Evolutionary conservation across 2,888 invertebrate genomes (phyloP), one percentile per base, ranked within the genome.

Genomic region (Oligia fasciuncula): DNA sequence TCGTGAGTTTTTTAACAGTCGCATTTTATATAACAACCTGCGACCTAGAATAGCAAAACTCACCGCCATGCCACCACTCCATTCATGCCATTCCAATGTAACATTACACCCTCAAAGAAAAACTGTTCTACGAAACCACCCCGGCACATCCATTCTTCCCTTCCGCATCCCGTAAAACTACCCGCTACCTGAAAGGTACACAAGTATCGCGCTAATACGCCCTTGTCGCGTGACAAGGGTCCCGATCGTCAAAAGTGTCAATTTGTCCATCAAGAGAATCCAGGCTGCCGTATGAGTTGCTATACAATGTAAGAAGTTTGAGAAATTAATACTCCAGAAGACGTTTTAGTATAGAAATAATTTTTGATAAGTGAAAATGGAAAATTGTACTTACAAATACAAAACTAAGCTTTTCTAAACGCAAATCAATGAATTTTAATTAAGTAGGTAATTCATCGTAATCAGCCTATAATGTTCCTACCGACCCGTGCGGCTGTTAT

Each of bases 171-270:
- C 54, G 51, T 83, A 79, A 83, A 84, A 62, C 70, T 83, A 65
- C 65, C 66, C 65, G 2, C 80, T 85, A 66, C 74, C 76, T 84
- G 65, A 76, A 71, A 74, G 57, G 63, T 54, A 86, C 60, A 84
- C 84, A 77, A 76, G n/a, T 81, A 73, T 72, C 65, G 67, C 29
- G 13, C 63, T 80, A 87, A 79, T 75, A 80, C 49, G 62, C 54
- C 23, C 70, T 81, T 74, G 69, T 80, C 49, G 35, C 46, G 65
- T 87, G 89, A 87, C 66, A 80, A 78, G 85, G 88, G 88, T 88
- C 17, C 8, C 57, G 67, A 75, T 79, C 77, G 80, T 84, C 87
- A 82, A 79, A 86, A 81, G 76, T 85, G 83, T 73, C 84, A 87
- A 82, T 80, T 81, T 80, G 71, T 79, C 76, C 49, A 43, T 86